Evolutionary conservation across 1,140 invertebrate genomes (phyloP).

Genomic region (Platyura marginata): DNA sequence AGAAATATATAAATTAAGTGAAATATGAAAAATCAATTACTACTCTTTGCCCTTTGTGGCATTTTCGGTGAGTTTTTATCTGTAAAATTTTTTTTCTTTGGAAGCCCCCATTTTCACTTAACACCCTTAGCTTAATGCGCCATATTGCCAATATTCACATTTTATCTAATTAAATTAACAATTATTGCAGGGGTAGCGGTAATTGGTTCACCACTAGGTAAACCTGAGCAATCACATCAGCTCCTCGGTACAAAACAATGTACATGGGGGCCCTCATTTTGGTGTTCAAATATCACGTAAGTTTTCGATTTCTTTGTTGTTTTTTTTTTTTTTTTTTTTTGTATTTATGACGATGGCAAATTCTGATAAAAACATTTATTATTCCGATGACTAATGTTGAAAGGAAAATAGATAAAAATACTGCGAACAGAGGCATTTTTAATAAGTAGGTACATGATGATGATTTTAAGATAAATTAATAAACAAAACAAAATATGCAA

Average conservation of each 20-base stretch:
- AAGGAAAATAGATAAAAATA: not conserved
- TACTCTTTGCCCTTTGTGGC: not conserved
- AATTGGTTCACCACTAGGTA: not conserved
- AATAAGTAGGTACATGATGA: not conserved
- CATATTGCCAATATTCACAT: not conserved
- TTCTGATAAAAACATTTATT: too few relatives aligned
- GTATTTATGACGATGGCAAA: too few relatives aligned
- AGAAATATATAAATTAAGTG: too few relatives aligned
- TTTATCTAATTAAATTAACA: not conserved
- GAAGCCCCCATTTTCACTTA: too few relatives aligned
- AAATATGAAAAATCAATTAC: not conserved
- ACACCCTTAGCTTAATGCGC: not conserved
- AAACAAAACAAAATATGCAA: slow-evolving; percentile 3
- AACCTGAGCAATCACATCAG: not conserved
- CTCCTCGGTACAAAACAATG: slow-evolving; percentile 46
- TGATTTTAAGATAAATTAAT: slow-evolving; percentile 1
- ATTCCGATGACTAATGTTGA: too few relatives aligned
- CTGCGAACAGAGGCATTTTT: slow-evolving; percentile 4
- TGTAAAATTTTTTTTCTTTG: not conserved
- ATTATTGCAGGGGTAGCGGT: not conserved
- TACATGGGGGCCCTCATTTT: slow-evolving; percentile 63
- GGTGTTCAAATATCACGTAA: slow-evolving; percentile 66
- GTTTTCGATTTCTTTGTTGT: slow-evolving; percentile 13
- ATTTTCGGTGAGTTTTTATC: not conserved
- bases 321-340: slow-evolving; percentile 7